phyloP scores from a whole-genome alignment of 1,140 invertebrate genomes.

The Drosophila tristis region DNA sequence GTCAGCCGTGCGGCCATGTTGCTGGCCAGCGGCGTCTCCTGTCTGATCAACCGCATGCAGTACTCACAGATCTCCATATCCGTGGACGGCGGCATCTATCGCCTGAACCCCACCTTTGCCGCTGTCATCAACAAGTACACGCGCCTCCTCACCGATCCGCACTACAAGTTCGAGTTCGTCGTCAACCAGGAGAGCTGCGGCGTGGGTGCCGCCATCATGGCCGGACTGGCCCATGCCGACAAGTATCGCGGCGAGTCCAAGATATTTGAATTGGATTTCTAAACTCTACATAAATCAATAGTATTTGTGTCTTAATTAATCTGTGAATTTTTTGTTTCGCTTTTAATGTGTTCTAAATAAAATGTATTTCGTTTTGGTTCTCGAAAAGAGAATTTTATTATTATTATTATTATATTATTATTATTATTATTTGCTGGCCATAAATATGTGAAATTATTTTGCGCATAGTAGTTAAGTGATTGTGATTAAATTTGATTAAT shows the following conservation, averaged over 20 bases:
- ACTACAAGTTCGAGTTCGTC: constrained; percentile 34
- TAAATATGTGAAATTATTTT: too few relatives aligned
- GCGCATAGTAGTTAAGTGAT: too few relatives aligned
- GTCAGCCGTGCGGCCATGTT: constrained; percentile 96
- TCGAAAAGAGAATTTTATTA: too few relatives aligned
- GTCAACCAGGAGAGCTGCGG: constrained; percentile 60
- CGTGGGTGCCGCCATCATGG: constrained; percentile 63
- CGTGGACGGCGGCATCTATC: constrained; percentile 99
- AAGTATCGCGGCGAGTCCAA: constrained; percentile 31
- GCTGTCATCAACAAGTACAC: constrained; percentile 29
- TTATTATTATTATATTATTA: too few relatives aligned
- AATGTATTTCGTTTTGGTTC: too few relatives aligned
- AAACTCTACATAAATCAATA: not conserved
- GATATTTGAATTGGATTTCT: constrained; percentile 40
- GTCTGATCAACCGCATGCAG: constrained; percentile 93
- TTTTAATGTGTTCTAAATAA: not conserved
- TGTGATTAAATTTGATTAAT: too few relatives aligned
- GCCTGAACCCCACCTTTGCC: constrained; percentile 92
- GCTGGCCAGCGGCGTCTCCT: constrained; percentile 93
- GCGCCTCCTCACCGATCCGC: constrained; percentile 5
- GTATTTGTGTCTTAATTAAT: not conserved
- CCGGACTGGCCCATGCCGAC: constrained; percentile 37
- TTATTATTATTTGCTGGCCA: too few relatives aligned
- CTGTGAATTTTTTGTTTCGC: too few relatives aligned
- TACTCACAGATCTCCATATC: constrained; percentile 95